These are phyloP conservation scores for Rugalucina vietnamica DNA, from an alignment of 2,888 invertebrate species.

Conservation along the genomic window DNA sequence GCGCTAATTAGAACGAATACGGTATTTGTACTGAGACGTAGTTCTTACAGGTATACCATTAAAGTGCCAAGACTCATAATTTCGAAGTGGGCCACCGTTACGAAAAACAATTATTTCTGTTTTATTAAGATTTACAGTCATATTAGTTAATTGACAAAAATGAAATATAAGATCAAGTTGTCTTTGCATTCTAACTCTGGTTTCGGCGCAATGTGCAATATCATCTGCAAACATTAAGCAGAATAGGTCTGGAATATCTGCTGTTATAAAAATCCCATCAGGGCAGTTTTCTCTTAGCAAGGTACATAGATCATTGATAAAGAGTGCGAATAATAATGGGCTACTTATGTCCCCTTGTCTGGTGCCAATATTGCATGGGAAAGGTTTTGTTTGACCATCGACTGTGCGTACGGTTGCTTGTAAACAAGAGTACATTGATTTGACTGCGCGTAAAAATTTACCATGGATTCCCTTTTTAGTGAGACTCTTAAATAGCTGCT, in stretches of 20 bases:
- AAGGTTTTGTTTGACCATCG: neutral
- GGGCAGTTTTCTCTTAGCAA: neutral
- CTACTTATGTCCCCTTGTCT: constrained; percentile 9
- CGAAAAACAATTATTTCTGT: constrained; percentile 13
- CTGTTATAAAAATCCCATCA: neutral
- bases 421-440: constrained; percentile 28
- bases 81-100: neutral
- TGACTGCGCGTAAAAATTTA: constrained; percentile 23
- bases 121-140: constrained; percentile 1
- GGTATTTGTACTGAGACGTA: constrained; percentile 11
- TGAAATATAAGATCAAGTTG: neutral
- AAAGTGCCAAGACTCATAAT: constrained; percentile 2
- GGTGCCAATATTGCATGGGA: constrained; percentile 15
- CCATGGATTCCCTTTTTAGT: constrained; percentile 27
- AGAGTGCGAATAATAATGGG: constrained; percentile 8
- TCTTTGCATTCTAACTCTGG: constrained; percentile 2
- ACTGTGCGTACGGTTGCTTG: constrained; percentile 16
- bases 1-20: too few relatives aligned
- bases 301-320: constrained; percentile 8
- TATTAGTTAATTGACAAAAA: neutral
- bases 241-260: constrained; percentile 16
- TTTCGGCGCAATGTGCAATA: constrained; percentile 19
- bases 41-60: neutral
- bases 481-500: constrained; percentile 24
- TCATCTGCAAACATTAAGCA: too few relatives aligned